Evolutionary conservation across 2,797 vertebrate species (phyloP).

Genomic region (Lacerta agilis): DNA sequence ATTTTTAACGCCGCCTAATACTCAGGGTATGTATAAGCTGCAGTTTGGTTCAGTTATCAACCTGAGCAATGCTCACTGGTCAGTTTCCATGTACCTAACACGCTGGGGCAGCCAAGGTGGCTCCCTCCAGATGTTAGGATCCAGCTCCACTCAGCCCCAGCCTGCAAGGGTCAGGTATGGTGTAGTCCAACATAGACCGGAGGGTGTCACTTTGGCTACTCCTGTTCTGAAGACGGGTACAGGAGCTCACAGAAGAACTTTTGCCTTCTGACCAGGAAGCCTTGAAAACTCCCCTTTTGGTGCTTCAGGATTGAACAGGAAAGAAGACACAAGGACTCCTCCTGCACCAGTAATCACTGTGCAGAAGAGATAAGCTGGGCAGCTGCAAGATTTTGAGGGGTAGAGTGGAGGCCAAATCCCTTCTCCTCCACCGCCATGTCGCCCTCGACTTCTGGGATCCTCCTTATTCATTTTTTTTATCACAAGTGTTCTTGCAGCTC

Average conservation of each 20-base stretch:
- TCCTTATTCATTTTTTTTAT: neutral
- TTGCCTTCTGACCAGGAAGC: neutral
- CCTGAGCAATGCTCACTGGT: neutral
- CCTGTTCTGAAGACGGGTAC: neutral
- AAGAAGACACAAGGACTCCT: neutral
- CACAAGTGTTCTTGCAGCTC: neutral
- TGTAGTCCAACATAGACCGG: too few relatives aligned
- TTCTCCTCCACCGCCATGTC: neutral
- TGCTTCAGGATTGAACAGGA: neutral
- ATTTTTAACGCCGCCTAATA: neutral
- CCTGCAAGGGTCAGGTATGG: too few relatives aligned
- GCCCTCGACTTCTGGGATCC: neutral
- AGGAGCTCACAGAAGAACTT: neutral
- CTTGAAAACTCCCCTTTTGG: neutral
- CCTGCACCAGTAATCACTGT: neutral
- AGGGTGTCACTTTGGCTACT: too few relatives aligned
- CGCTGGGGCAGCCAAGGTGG: too few relatives aligned
- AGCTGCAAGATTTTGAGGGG: neutral
- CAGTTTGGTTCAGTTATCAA: neutral
- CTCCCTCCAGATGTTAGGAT: too few relatives aligned
- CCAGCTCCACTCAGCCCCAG: too few relatives aligned
- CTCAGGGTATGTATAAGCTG: neutral
- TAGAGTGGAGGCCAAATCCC: neutral
- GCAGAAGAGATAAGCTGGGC: neutral
- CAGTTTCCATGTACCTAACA: neutral